Evolutionary conservation across 2,113 vertebrate genomes (phyloP).

Genomic region (Anarhynchus alexandrinus): DNA sequence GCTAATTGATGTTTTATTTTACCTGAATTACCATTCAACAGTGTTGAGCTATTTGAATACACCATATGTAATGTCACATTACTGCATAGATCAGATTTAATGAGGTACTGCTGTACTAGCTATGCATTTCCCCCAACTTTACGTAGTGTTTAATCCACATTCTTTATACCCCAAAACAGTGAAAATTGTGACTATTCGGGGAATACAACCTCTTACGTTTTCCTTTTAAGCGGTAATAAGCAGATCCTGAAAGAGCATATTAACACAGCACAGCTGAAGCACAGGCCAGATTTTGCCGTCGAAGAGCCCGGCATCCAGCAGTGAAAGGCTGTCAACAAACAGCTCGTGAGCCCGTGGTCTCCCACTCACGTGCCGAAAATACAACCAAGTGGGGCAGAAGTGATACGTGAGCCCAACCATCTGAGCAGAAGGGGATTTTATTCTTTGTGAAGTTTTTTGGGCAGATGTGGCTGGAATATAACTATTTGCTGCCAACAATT

Average conservation of each 20-base stretch:
- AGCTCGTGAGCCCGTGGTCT: neutral
- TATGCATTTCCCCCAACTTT: neutral
- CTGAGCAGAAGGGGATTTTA: neutral
- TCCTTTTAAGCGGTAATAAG: neutral
- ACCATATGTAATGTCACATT: neutral
- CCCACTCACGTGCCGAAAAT: neutral
- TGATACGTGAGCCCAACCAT: rapidly evolving
- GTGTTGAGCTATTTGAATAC: neutral
- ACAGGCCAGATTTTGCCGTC: neutral
- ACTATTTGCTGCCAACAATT: neutral
- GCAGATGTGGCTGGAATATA: neutral
- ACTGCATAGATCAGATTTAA: neutral
- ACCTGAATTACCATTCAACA: neutral
- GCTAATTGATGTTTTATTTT: neutral
- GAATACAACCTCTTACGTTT: neutral
- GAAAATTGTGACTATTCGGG: neutral
- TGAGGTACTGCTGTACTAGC: neutral
- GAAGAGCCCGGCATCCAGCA: neutral
- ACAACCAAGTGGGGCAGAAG: neutral
- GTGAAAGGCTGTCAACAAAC: neutral
- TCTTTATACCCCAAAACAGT: neutral
- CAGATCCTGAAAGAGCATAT: neutral
- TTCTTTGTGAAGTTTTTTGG: neutral
- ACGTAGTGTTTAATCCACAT: neutral
- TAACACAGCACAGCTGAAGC: neutral